Evolutionary conservation across 2,113 vertebrate species (phyloP).

Genomic region (Smithornis capensis): DNA sequence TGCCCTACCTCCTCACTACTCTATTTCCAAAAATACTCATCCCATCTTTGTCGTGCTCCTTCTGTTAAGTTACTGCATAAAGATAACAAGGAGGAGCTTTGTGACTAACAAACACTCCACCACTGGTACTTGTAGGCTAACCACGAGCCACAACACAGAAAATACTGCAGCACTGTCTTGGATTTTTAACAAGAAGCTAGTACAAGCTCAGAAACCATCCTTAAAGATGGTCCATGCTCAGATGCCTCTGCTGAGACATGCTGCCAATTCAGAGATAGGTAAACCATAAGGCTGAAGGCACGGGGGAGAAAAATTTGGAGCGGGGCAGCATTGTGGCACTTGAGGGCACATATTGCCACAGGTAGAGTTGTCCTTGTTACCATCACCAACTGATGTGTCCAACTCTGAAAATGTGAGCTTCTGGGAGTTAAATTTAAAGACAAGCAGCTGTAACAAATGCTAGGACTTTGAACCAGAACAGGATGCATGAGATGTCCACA

Average conservation of each 20-base stretch:
- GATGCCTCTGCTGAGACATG: rapidly evolving
- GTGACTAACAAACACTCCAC: not conserved
- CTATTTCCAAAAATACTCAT: not conserved
- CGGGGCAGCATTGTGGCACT: not conserved
- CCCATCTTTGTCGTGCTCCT: not conserved
- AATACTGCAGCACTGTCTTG: not conserved
- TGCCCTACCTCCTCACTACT: not conserved
- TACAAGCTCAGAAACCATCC: not conserved
- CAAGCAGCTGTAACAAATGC: not conserved
- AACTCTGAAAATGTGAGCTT: not conserved
- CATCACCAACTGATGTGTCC: not conserved
- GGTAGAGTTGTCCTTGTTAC: not conserved
- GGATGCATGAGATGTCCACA: not conserved
- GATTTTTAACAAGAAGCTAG: not conserved
- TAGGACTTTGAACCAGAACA: not conserved
- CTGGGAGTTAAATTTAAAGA: not conserved
- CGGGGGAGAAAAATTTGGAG: not conserved
- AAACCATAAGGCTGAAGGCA: not conserved
- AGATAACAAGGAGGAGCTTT: not conserved
- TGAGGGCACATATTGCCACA: not conserved
- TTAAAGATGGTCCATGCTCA: not conserved
- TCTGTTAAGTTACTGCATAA: not conserved
- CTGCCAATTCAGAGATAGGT: not conserved
- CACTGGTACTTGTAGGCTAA: not conserved
- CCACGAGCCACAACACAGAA: not conserved